Conservation (phyloP, 2,888 invertebrate species). For the Melinaea marsaeus region DNA sequence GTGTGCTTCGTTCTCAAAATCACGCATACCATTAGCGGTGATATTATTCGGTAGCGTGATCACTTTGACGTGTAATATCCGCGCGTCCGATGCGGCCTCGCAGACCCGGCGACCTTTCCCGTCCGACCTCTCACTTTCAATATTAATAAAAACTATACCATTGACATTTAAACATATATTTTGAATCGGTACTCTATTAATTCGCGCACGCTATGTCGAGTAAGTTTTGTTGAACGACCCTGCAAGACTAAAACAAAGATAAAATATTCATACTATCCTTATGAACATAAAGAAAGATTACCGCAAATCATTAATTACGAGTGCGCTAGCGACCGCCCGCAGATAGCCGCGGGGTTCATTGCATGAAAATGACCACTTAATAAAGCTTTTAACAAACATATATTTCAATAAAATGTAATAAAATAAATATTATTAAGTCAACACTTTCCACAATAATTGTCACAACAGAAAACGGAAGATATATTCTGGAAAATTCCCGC, state of each 20-base stretch:
- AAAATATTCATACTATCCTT: conserved; percentile 3
- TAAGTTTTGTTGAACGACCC: background rate
- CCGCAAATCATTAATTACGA: conserved; percentile 25
- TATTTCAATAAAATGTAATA: conserved; percentile 1
- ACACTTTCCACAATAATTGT: too few relatives aligned
- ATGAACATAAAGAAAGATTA: conserved; percentile 3
- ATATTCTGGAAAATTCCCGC: too few relatives aligned
- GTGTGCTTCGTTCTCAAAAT: conserved; percentile 7
- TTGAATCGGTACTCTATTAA: conserved; percentile 9
- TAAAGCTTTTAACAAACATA: conserved; percentile 13
- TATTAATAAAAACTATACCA: conserved; percentile 9
- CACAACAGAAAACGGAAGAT: too few relatives aligned
- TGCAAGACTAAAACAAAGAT: background rate
- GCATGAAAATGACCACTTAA: conserved; percentile 8
- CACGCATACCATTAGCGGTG: conserved; percentile 17
- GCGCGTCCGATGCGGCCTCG: conserved; percentile 13
- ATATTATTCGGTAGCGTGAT: conserved; percentile 19
- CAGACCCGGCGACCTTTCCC: conserved; percentile 18
- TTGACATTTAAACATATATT: conserved; percentile 11
- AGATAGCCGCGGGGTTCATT: conserved; percentile 14
- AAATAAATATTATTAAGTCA: conserved; percentile 1
- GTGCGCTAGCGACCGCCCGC: conserved; percentile 21
- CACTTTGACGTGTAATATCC: background rate
- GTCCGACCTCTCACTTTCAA: conserved; percentile 13
- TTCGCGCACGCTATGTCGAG: conserved; percentile 11